Evolutionary conservation across 2,113 vertebrate species (phyloP).

Genomic region (Suncus etruscus): DNA sequence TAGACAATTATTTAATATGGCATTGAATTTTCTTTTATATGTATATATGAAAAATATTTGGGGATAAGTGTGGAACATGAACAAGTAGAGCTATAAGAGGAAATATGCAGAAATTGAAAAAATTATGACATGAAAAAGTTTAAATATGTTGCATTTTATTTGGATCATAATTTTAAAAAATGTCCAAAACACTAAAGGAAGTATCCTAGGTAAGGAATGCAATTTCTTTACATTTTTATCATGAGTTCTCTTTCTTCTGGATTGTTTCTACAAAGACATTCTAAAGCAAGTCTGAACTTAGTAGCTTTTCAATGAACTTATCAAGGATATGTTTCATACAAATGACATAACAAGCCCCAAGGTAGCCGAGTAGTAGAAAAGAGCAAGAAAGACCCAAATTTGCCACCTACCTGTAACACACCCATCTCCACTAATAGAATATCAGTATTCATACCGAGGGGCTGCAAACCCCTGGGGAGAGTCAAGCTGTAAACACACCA

Average conservation of each 20-base stretch:
- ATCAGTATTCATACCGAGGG: constrained; percentile 65
- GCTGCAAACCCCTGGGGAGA: constrained; percentile 62
- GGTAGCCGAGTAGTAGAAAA: constrained; percentile 14
- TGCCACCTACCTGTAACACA: not conserved
- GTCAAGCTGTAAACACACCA: constrained; percentile 34
- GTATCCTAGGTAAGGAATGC: not conserved
- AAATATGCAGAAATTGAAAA: constrained; percentile 57
- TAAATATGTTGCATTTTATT: constrained; percentile 40
- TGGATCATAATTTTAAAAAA: constrained; percentile 54
- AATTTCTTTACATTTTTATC: not conserved
- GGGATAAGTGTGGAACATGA: constrained; percentile 36
- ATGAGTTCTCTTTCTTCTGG: not conserved
- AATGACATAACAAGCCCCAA: not conserved
- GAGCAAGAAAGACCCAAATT: not conserved
- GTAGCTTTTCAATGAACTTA: not conserved
- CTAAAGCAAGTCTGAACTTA: constrained; percentile 22
- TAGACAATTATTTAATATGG: not conserved
- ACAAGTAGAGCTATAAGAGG: constrained; percentile 57
- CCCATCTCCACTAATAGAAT: not conserved
- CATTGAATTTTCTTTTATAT: constrained; percentile 57
- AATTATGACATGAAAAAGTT: constrained; percentile 54
- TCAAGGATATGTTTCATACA: constrained; percentile 36
- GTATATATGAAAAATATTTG: constrained; percentile 34
- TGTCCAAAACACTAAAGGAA: constrained; percentile 66
- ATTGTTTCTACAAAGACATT: not conserved